Evolutionary conservation across 2,113 vertebrate genomes (phyloP).

Genomic region (Aviceda subcristata): DNA sequence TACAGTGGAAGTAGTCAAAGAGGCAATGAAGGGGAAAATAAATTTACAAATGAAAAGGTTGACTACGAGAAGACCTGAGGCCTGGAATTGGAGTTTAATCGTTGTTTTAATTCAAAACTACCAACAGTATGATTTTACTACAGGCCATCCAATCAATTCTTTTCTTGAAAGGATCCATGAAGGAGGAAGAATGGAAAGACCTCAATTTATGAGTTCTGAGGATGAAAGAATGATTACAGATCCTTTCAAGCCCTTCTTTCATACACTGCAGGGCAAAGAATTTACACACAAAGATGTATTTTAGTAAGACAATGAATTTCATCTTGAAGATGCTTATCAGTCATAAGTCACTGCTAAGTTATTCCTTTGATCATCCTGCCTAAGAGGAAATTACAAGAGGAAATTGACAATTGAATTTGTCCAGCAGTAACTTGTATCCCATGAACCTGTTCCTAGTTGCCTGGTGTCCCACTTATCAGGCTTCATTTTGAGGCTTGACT

Average conservation of each 20-base stretch:
- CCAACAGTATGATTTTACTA: background rate
- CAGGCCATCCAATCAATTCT: background rate
- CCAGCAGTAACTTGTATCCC: background rate
- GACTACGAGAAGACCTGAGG: background rate
- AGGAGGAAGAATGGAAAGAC: background rate
- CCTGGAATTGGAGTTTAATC: background rate
- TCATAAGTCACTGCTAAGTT: background rate
- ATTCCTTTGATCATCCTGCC: background rate
- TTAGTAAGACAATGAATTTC: background rate
- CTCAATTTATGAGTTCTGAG: background rate
- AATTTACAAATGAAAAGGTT: background rate
- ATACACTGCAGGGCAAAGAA: background rate
- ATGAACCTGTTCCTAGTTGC: background rate
- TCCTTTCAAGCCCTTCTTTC: background rate
- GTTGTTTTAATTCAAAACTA: background rate
- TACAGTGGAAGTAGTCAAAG: background rate
- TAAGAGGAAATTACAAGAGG: background rate
- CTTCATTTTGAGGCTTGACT: too few relatives aligned
- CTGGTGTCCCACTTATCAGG: background rate
- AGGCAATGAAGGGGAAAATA: background rate
- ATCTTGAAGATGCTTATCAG: background rate
- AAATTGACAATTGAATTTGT: background rate
- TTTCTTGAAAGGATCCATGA: background rate
- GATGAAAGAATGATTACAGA: background rate
- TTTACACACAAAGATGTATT: background rate